Evolutionary conservation across 2,888 invertebrate species (phyloP).

Genomic region (Melanargia galathea): DNA sequence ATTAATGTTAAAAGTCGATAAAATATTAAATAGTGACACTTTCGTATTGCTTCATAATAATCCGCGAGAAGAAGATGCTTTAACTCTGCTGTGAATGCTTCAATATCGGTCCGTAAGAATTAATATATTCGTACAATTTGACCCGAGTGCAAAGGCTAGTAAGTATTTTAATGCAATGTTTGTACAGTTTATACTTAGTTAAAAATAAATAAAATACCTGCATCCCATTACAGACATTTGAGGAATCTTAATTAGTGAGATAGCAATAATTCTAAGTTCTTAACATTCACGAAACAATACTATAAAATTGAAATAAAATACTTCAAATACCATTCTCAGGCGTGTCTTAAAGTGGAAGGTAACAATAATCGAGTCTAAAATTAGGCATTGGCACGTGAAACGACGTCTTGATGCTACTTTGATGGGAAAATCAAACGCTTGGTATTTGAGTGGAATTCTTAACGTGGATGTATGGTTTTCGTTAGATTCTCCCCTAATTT

Average conservation of each 20-base stretch:
- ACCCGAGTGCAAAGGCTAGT: too few relatives aligned
- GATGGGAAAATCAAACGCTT: conserved; percentile 19
- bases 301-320: conserved; percentile 4
- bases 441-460: conserved; percentile 8
- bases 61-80: too few relatives aligned
- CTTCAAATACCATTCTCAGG: not conserved
- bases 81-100: too few relatives aligned
- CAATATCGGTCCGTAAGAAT: too few relatives aligned
- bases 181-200: too few relatives aligned
- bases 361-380: conserved; percentile 16
- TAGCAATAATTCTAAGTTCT: not conserved
- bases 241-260: not conserved
- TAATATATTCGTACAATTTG: too few relatives aligned
- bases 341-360: not conserved
- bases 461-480: conserved; percentile 4
- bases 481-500: not conserved
- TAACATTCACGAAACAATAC: conserved; percentile 3
- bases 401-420: conserved; percentile 18
- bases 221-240: too few relatives aligned
- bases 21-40: too few relatives aligned
- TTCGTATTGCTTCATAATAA: too few relatives aligned
- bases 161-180: too few relatives aligned
- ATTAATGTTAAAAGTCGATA: too few relatives aligned
- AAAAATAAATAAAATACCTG: too few relatives aligned
- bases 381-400: conserved; percentile 14